Percentiles rank a stretch among this genome's conserved stretches.
Evolutionary conservation across 2,113 vertebrate species (phyloP).

Genomic region (Microtus oregoni): DNA sequence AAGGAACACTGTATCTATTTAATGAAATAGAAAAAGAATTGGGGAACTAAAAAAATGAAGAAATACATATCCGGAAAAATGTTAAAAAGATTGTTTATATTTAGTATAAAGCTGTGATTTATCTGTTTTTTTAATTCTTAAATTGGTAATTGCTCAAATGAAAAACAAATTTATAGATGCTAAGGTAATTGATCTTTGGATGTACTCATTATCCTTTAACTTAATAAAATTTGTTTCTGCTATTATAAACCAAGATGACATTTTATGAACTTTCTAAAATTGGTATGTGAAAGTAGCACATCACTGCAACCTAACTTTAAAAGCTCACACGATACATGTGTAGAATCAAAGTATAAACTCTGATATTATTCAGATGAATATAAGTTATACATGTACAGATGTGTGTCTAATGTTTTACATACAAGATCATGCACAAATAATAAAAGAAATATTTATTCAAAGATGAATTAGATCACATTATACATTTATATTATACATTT

Average conservation of each 20-base stretch:
- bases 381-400: not conserved
- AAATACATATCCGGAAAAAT: not conserved
- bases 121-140: not conserved
- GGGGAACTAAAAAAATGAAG: not conserved
- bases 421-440: not conserved
- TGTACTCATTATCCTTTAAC: conserved; percentile 44
- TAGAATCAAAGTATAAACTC: not conserved
- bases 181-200: not conserved
- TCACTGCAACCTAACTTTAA: not conserved
- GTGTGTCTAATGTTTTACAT: not conserved
- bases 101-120: not conserved
- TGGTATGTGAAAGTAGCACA: not conserved
- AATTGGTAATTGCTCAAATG: not conserved
- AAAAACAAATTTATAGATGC: not conserved
- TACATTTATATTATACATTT: too few species aligned
- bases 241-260: conserved; percentile 30
- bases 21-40: not conserved
- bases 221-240: conserved; percentile 69
- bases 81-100: not conserved
- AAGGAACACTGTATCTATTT: not conserved
- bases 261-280: conserved; percentile 39
- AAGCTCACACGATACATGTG: not conserved
- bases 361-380: not conserved
- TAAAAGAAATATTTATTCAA: not conserved
- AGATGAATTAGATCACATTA: not conserved